Evolutionary conservation across 2,113 vertebrate species (phyloP).

Genomic region (Lonchura striata): DNA sequence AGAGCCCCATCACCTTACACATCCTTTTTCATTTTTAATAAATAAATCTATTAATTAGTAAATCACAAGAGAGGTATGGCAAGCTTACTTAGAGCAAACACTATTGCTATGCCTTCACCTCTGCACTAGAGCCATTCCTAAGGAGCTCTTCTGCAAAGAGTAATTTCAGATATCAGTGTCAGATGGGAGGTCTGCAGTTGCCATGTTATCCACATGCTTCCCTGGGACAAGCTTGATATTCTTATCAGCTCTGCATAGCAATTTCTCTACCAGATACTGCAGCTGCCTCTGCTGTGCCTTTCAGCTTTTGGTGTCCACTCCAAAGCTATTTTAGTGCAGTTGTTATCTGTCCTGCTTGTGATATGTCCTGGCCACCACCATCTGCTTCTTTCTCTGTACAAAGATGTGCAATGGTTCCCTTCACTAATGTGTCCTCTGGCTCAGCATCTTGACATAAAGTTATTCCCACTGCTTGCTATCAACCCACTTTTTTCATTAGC

Average conservation of each 20-base stretch:
- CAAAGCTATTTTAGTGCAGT: conserved; percentile 52
- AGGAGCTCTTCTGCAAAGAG: background rate
- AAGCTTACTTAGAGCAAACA: background rate
- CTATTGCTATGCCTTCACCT: background rate
- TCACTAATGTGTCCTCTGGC: background rate
- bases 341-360: conserved; percentile 18
- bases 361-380: conserved; percentile 13
- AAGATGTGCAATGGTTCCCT: background rate
- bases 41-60: background rate
- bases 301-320: conserved; percentile 34
- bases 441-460: background rate
- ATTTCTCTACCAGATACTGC: conserved; percentile 13
- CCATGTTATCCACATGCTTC: background rate
- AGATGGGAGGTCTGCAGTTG: background rate
- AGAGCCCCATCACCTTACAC: background rate
- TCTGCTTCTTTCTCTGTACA: background rate
- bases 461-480: background rate
- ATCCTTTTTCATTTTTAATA: background rate
- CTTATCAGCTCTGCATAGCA: background rate
- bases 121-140: background rate
- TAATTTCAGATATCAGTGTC: background rate
- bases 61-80: background rate
- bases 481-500: background rate
- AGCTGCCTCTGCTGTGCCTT: background rate
- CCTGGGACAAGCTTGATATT: background rate